A percentile compares a stretch with the other conserved stretches of the same genome.
phyloP scores from a whole-genome alignment of 1,140 invertebrate genomes.

The Formica selysi region DNA sequence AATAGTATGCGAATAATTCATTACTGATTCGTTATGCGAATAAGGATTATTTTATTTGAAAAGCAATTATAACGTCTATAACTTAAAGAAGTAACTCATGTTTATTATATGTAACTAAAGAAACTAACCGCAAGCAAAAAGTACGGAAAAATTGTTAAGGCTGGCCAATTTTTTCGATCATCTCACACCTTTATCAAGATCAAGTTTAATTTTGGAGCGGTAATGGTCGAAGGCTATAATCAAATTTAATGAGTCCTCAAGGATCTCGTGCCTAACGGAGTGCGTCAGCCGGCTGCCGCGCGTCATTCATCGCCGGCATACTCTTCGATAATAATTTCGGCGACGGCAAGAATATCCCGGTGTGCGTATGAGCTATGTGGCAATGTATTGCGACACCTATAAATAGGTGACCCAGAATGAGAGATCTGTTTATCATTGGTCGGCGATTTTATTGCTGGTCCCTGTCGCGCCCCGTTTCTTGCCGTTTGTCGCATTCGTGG shows the following conservation, averaged over 20 bases:
- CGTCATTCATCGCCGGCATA: conserved; percentile 42
- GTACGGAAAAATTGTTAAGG: background rate
- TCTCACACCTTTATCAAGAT: background rate
- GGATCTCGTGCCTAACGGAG: conserved; percentile 21
- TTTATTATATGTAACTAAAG: background rate
- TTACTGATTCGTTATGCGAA: too few relatives aligned
- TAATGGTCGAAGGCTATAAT: conserved; percentile 9
- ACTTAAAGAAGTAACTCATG: too few relatives aligned
- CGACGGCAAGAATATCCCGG: conserved; percentile 72
- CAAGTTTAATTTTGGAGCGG: conserved; percentile 16
- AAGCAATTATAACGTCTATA: too few relatives aligned
- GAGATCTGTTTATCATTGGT: conserved; percentile 79
- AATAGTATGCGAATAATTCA: too few relatives aligned
- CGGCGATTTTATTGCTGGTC: conserved; percentile 76
- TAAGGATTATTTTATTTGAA: too few relatives aligned
- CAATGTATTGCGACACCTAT: conserved; percentile 78
- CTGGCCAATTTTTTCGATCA: background rate
- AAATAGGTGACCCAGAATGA: conserved; percentile 83
- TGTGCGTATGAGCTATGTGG: conserved; percentile 71
- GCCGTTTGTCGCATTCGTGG: conserved; percentile 59
- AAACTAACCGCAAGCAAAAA: background rate
- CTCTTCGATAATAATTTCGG: conserved; percentile 50
- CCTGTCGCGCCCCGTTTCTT: conserved; percentile 58
- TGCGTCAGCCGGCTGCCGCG: too few relatives aligned
- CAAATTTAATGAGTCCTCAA: conserved; percentile 36